Percentiles rank a stretch among this genome's conserved stretches.
phyloP scores from a whole-genome alignment of 2,888 invertebrate genomes.

The Kryphioiulus occultus region DNA sequence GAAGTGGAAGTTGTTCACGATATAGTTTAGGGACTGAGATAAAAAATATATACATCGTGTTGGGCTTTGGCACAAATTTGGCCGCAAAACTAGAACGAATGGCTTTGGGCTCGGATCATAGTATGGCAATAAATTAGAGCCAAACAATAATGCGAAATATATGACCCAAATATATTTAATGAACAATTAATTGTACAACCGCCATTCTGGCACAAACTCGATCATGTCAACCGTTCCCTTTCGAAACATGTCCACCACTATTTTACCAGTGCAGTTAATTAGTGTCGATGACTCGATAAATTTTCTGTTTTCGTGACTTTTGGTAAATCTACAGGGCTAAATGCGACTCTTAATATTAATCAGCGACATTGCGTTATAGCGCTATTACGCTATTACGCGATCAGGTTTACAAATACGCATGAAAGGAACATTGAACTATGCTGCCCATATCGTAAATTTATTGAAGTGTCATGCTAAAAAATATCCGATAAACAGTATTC shows the following conservation, averaged over 20 bases:
- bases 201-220: neutral
- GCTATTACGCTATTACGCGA: neutral
- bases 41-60: neutral
- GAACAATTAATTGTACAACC: neutral
- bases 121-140: neutral
- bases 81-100: neutral
- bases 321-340: neutral
- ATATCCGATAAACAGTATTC: neutral
- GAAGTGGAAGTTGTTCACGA: slow-evolving; percentile 19
- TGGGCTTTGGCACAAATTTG: neutral
- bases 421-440: neutral
- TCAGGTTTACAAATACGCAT: neutral
- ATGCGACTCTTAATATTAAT: neutral
- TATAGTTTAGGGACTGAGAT: neutral
- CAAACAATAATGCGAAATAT: slow-evolving; percentile 22
- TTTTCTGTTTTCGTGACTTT: neutral
- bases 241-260: neutral
- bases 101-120: neutral
- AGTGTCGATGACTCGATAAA: neutral
- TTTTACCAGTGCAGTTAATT: neutral
- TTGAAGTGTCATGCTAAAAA: neutral
- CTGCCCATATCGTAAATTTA: neutral
- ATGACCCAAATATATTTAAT: neutral
- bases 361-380: neutral
- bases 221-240: neutral